Conservation (phyloP, 1,140 invertebrate genomes). For the Argopecten irradians region DNA sequence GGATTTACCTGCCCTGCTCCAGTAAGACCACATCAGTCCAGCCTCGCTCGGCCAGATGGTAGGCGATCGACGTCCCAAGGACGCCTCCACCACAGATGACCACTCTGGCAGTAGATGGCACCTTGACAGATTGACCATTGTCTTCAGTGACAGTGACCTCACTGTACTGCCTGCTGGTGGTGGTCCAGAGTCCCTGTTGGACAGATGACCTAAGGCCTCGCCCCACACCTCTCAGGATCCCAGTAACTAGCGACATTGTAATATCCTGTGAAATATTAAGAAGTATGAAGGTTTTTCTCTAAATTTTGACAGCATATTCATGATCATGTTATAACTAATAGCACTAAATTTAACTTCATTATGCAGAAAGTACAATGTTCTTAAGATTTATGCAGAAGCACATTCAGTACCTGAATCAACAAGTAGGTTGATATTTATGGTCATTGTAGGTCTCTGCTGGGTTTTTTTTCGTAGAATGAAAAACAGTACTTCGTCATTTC, state of each 20-base stretch:
- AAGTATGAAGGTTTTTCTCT: too few species aligned
- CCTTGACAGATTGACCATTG: background rate
- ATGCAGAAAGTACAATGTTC: too few species aligned
- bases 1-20: constrained; percentile 85
- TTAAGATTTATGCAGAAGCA: too few species aligned
- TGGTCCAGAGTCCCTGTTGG: background rate
- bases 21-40: constrained; percentile 90
- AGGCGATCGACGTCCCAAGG: constrained; percentile 94
- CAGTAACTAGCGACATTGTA: background rate
- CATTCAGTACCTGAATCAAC: too few species aligned
- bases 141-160: background rate
- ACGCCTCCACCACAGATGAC: constrained; percentile 96
- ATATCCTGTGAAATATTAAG: background rate
- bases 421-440: too few species aligned
- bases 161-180: background rate
- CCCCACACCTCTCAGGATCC: background rate
- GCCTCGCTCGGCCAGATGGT: constrained; percentile 91
- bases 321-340: too few species aligned
- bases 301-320: too few species aligned
- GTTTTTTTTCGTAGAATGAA: too few species aligned
- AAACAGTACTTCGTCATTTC: too few species aligned
- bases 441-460: too few species aligned
- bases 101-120: constrained; percentile 76
- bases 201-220: background rate
- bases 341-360: too few species aligned